A percentile compares a stretch with the other conserved stretches of the same genome.
phyloP scores from a whole-genome alignment of 2,888 invertebrate genomes.

The Phaonia tiefii region DNA sequence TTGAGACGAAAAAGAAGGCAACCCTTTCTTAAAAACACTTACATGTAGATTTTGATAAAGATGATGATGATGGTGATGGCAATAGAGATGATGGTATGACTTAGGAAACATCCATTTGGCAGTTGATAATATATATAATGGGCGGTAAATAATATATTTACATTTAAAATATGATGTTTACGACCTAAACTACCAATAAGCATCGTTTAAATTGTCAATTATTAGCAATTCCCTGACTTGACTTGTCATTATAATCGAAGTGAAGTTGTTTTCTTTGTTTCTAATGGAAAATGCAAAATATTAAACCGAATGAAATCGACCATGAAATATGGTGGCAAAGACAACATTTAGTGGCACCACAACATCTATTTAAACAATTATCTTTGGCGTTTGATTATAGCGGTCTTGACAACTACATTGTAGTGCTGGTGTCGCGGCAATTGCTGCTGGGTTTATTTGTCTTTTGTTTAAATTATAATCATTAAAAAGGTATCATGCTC shows the following conservation, averaged over 20 bases:
- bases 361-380: not conserved
- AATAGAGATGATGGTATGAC: too few relatives aligned
- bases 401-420: not conserved
- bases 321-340: slow-evolving; percentile 8
- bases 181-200: not conserved
- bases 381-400: not conserved
- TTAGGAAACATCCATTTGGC: not conserved
- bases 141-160: not conserved
- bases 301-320: not conserved
- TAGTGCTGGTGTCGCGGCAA: not conserved
- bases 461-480: slow-evolving; percentile 18
- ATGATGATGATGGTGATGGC: too few relatives aligned
- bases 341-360: not conserved
- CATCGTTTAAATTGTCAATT: too few relatives aligned
- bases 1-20: too few relatives aligned
- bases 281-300: too few relatives aligned
- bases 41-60: too few relatives aligned
- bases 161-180: not conserved
- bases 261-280: too few relatives aligned
- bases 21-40: too few relatives aligned
- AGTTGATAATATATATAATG: not conserved
- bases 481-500: not conserved
- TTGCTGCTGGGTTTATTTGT: not conserved
- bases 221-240: too few relatives aligned
- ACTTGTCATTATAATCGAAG: too few relatives aligned